Conservation (phyloP, 53 echinoderm and acorn worm genomes). For the Henricia sp. region DNA sequence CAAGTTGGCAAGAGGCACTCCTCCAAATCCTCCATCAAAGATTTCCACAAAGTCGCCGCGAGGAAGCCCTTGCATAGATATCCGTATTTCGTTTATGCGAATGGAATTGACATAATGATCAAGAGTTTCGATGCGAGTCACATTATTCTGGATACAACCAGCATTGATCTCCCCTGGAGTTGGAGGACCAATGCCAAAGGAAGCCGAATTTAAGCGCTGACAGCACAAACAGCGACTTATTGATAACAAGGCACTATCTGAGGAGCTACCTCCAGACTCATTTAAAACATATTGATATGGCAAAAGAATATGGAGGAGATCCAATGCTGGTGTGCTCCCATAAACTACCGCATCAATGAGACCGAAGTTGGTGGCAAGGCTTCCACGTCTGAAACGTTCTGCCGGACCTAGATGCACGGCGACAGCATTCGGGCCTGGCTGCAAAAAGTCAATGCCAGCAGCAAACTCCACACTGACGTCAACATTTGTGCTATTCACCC, state of each 20-base stretch:
- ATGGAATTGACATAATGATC: slow-evolving; percentile 42
- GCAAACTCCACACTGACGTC: not conserved
- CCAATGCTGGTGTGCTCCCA: slow-evolving; percentile 52
- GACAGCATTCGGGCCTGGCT: slow-evolving; percentile 10
- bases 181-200: slow-evolving; percentile 10
- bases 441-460: not conserved
- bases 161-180: slow-evolving; percentile 28
- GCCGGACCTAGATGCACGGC: slow-evolving; percentile 43
- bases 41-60: slow-evolving; percentile 7
- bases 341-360: slow-evolving; percentile 52
- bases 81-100: not conserved
- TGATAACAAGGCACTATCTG: not conserved
- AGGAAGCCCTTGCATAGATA: not conserved
- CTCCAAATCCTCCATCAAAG: not conserved
- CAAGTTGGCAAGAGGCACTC: not conserved
- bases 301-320: slow-evolving; percentile 57
- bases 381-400: not conserved
- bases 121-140: not conserved
- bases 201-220: not conserved
- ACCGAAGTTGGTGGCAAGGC: not conserved
- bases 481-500: slow-evolving; percentile 3
- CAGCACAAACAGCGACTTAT: slow-evolving; percentile 43
- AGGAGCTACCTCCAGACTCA: slow-evolving; percentile 40
- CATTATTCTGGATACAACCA: not conserved
- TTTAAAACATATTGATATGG: slow-evolving; percentile 51